Conservation (phyloP, 2,113 vertebrate species). For the Polypterus bichir region DNA sequence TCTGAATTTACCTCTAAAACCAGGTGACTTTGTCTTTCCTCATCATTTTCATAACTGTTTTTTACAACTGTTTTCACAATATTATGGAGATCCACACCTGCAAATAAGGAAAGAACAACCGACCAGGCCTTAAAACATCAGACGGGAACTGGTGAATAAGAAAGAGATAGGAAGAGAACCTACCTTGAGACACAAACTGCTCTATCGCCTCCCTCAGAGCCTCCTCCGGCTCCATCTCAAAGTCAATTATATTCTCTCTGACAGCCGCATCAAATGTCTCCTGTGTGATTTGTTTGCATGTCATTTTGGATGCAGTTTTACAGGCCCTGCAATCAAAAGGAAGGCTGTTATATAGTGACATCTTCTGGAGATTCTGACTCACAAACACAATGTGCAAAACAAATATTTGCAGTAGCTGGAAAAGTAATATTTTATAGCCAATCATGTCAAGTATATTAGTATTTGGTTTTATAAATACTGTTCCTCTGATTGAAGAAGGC, state of each 20-base stretch:
- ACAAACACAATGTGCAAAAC: too few relatives aligned
- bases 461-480: too few relatives aligned
- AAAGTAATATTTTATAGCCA: too few relatives aligned
- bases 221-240: slow-evolving; percentile 74
- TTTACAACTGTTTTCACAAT: slow-evolving; percentile 61
- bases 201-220: slow-evolving; percentile 72
- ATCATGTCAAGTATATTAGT: too few relatives aligned
- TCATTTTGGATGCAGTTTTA: slow-evolving; percentile 43
- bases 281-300: slow-evolving; percentile 67
- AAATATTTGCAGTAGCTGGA: too few relatives aligned
- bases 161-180: neutral
- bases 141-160: neutral
- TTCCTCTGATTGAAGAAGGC: too few relatives aligned
- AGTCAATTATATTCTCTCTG: slow-evolving; percentile 76
- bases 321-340: too few relatives aligned
- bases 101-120: neutral
- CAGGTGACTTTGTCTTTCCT: neutral
- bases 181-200: slow-evolving; percentile 91
- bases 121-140: neutral
- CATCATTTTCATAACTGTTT: slow-evolving; percentile 30
- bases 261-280: slow-evolving; percentile 84
- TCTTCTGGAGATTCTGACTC: too few relatives aligned
- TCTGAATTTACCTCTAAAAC: too few relatives aligned
- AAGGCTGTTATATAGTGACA: too few relatives aligned
- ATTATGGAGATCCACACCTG: slow-evolving; percentile 81